Conservation (phyloP, 2,888 invertebrate genomes). For the Lithosia quadra region DNA sequence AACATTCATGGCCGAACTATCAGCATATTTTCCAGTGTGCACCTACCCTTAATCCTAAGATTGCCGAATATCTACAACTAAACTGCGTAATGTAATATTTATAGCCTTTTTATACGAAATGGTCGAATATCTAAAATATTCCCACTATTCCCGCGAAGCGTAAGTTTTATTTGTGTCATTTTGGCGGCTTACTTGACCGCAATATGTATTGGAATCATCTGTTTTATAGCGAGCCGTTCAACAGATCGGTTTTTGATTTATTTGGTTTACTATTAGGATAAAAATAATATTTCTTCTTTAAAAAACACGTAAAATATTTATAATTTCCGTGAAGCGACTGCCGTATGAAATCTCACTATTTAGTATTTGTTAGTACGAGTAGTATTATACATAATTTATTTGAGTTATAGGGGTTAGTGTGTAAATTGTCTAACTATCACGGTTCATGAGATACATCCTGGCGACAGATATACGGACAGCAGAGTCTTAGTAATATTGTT, state of each 20-base stretch:
- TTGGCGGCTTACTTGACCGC: conserved; percentile 37
- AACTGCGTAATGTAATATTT: conserved; percentile 43
- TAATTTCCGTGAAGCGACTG: no score
- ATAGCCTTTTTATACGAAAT: conserved; percentile 20
- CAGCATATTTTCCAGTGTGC: background rate
- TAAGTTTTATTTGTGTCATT: conserved; percentile 42
- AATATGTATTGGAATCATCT: conserved; percentile 41
- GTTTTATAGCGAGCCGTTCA: conserved; percentile 38
- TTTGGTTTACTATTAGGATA: conserved; percentile 16
- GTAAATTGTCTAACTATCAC: no score
- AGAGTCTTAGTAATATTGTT: no score
- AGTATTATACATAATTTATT: no score
- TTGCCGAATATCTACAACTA: background rate
- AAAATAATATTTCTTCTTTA: background rate
- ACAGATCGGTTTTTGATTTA: conserved; percentile 31
- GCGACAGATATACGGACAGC: no score
- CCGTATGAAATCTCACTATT: no score
- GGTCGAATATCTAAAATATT: conserved; percentile 26
- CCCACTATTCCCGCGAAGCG: conserved; percentile 35
- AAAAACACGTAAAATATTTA: no score
- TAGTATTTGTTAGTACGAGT: no score
- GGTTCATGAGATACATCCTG: no score
- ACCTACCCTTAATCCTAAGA: background rate
- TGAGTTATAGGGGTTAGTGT: no score
- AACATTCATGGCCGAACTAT: background rate